A percentile compares a stretch with the other conserved stretches of the same genome.
phyloP scores from a whole-genome alignment of 1,140 invertebrate genomes.

The Lerema accius region DNA sequence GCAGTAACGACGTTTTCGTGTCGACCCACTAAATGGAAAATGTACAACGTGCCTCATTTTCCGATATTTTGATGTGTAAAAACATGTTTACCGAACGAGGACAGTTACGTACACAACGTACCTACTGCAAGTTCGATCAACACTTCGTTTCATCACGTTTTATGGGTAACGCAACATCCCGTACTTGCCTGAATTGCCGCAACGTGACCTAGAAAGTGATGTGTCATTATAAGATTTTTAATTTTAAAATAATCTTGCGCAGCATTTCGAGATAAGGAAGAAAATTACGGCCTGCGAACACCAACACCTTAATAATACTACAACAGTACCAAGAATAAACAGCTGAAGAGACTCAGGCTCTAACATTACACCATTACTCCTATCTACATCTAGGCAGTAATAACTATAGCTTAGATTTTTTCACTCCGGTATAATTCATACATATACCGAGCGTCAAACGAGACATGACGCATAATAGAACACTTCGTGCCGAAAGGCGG shows the following conservation, averaged over 20 bases:
- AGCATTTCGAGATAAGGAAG: too few relatives aligned
- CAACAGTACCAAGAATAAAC: too few relatives aligned
- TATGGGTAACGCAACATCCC: neutral
- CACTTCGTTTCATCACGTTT: neutral
- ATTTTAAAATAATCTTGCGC: neutral
- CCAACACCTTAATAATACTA: too few relatives aligned
- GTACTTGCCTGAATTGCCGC: neutral
- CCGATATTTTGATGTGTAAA: slow-evolving; percentile 29
- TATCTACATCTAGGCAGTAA: too few relatives aligned
- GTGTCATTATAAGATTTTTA: neutral
- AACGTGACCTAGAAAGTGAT: neutral
- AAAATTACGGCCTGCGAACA: too few relatives aligned
- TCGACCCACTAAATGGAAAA: slow-evolving; percentile 55
- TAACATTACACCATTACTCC: too few relatives aligned
- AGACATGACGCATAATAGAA: neutral
- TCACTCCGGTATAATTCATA: too few relatives aligned
- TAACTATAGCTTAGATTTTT: too few relatives aligned
- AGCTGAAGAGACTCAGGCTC: too few relatives aligned
- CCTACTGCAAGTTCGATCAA: neutral
- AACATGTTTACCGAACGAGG: slow-evolving; percentile 12
- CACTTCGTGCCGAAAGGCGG: neutral
- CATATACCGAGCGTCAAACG: neutral
- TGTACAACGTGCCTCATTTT: slow-evolving; percentile 18
- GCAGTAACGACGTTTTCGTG: slow-evolving; percentile 61
- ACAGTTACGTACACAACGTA: neutral